Conservation (phyloP, 2,113 vertebrate species). For the Entelurus aequoreus region DNA sequence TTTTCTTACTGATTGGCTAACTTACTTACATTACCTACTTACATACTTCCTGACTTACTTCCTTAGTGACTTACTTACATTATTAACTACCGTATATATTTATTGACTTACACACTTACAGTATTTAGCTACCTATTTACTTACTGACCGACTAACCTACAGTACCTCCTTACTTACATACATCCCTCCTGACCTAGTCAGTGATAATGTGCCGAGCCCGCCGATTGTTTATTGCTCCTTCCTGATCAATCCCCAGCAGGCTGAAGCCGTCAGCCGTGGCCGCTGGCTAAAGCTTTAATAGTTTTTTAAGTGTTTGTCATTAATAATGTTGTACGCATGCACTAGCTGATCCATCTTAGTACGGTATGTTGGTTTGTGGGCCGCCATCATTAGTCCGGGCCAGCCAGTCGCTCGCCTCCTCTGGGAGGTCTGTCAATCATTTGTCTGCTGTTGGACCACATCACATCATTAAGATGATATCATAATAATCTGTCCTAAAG, state of each 20-base stretch:
- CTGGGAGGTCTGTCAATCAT: constrained; percentile 43
- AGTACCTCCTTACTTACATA: no score
- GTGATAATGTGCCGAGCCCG: constrained; percentile 26
- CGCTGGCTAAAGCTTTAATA: constrained; percentile 44
- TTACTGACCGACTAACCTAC: no score
- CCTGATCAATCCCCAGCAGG: constrained; percentile 30
- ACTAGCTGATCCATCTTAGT: constrained; percentile 27
- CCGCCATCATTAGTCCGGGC: constrained; percentile 34
- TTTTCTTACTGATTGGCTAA: no score
- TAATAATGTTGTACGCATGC: constrained; percentile 41
- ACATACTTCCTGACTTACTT: no score
- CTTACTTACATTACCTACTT: no score
- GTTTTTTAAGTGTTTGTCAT: constrained; percentile 57
- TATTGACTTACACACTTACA: no score
- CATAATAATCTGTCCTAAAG: no score
- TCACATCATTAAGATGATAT: no score
- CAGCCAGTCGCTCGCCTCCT: constrained; percentile 3
- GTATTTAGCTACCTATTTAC: no score
- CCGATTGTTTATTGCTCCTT: constrained; percentile 59
- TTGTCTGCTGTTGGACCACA: constrained; percentile 2
- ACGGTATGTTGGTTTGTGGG: constrained; percentile 50
- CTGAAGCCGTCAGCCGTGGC: constrained; percentile 22
- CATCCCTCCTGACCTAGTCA: no score
- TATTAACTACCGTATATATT: no score
- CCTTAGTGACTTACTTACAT: no score